A percentile compares a stretch with the other conserved stretches of the same genome.
Evolutionary conservation across 2,797 vertebrate genomes (phyloP).

Genomic region (Spea hammondii): DNA sequence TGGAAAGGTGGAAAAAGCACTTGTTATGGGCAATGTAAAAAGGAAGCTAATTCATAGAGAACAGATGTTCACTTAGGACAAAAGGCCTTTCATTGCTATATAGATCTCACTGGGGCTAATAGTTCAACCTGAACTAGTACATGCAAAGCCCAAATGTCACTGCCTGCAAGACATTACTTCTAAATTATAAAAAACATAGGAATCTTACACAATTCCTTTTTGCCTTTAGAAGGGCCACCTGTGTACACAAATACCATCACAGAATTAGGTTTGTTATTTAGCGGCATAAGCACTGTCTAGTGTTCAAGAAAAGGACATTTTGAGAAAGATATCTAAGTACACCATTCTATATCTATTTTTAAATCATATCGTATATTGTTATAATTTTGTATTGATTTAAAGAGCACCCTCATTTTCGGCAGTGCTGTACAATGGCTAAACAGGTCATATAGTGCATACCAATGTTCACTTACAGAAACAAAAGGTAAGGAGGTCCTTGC

Average conservation of each 20-base stretch:
- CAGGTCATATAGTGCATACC: too few relatives aligned
- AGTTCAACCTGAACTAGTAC: conserved; percentile 42
- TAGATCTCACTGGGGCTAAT: conserved; percentile 30
- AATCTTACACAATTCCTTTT: conserved; percentile 16
- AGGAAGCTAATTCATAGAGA: conserved; percentile 42
- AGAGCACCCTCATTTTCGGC: too few relatives aligned
- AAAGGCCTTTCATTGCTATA: conserved; percentile 18
- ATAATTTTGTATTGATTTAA: too few relatives aligned
- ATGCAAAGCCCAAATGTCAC: conserved; percentile 49
- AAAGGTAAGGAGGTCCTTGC: too few relatives aligned
- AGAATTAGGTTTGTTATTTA: neutral
- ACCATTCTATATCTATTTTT: too few relatives aligned
- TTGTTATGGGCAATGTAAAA: conserved; percentile 18
- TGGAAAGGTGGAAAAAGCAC: conserved; percentile 3
- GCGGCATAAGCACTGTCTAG: neutral
- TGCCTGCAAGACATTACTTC: conserved; percentile 48
- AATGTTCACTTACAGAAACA: too few relatives aligned
- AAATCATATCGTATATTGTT: too few relatives aligned
- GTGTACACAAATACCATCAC: conserved; percentile 24
- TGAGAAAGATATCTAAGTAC: conserved; percentile 1
- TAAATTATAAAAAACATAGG: conserved; percentile 48
- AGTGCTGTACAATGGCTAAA: too few relatives aligned
- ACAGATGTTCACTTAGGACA: conserved; percentile 33
- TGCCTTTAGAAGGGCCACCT: conserved; percentile 18
- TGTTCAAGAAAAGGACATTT: neutral